A percentile compares a stretch with the other conserved stretches of the same genome.
Evolutionary conservation across 2,113 vertebrate species (phyloP).

Genomic region (Cranoglanis bouderius): DNA sequence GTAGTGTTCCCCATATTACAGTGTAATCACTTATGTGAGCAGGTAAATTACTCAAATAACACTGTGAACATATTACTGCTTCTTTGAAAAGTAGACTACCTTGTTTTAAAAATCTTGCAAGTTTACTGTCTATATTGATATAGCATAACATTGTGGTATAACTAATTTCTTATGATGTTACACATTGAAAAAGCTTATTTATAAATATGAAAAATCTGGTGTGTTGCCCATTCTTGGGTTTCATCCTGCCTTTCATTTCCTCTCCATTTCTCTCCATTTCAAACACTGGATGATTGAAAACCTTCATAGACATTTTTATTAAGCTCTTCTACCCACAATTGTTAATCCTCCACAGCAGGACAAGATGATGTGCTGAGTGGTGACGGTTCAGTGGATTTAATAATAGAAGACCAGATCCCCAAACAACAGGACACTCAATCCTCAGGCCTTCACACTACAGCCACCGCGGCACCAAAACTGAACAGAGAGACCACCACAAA

Average conservation of each 20-base stretch:
- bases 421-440: conserved; percentile 60
- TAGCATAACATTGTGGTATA: not conserved
- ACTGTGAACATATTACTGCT: not conserved
- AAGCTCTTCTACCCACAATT: not conserved
- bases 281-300: not conserved
- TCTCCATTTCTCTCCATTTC: not conserved
- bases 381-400: conserved; percentile 77
- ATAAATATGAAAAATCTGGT: not conserved
- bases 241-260: not conserved
- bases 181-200: not conserved
- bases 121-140: not conserved
- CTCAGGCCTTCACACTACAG: not conserved
- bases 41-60: no score
- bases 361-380: conserved; percentile 78
- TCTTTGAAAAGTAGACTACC: not conserved
- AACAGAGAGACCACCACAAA: conserved; percentile 14
- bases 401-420: conserved; percentile 83
- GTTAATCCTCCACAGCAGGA: conserved; percentile 47
- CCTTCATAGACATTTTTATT: not conserved
- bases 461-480: conserved; percentile 23
- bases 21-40: not conserved
- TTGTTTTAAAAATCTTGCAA: not conserved
- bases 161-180: not conserved
- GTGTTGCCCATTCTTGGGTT: not conserved
- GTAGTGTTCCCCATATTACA: not conserved